phyloP scores from a whole-genome alignment of 2,888 invertebrate species.

The Polydrusus tereticollis region DNA sequence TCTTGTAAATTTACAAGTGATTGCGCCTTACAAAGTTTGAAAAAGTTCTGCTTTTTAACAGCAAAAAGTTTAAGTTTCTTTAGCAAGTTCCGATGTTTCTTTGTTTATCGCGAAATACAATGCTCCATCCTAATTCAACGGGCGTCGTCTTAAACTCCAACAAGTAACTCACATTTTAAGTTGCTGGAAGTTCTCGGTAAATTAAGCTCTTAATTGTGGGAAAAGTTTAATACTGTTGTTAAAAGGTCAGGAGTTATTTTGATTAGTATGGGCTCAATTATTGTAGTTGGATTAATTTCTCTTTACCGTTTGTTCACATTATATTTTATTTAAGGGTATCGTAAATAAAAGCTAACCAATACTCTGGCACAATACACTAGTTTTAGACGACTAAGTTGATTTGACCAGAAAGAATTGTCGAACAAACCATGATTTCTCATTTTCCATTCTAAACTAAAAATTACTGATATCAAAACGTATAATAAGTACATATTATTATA shows the following conservation, averaged over 20 bases:
- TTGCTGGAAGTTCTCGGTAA: conserved; percentile 11
- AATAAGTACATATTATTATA: too few species aligned
- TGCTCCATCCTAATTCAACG: conserved; percentile 32
- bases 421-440: too few species aligned
- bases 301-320: too few species aligned
- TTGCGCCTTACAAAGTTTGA: background rate
- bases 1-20: background rate
- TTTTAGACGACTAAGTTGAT: too few species aligned
- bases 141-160: conserved; percentile 29
- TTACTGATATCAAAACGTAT: too few species aligned
- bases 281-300: too few species aligned
- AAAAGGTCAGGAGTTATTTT: background rate
- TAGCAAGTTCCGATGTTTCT: background rate
- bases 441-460: too few species aligned
- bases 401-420: too few species aligned
- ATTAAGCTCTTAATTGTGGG: conserved; percentile 31
- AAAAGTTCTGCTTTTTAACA: background rate
- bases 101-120: conserved; percentile 26
- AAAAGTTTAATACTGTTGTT: conserved; percentile 13
- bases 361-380: too few species aligned
- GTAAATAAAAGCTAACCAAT: too few species aligned
- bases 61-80: conserved; percentile 2
- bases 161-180: conserved; percentile 19
- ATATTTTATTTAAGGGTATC: too few species aligned
- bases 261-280: background rate